Evolutionary conservation across 1,140 invertebrate species (phyloP), one percentile per base, ranked within the genome.

Genomic region (Physella acuta): DNA sequence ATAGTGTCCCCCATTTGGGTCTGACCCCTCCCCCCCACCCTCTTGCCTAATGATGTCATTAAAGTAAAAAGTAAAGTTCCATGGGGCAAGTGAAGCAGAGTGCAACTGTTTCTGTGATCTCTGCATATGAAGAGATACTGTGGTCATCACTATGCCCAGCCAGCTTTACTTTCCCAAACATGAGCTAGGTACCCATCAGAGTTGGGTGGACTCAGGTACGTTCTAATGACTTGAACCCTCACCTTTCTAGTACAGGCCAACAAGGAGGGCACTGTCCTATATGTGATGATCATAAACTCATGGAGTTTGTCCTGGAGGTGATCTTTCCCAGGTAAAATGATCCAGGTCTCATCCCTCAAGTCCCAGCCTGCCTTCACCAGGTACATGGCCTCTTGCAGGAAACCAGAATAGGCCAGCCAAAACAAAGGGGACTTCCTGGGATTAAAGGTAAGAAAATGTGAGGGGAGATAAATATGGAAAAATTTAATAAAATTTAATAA

Each of bases 361-460:
- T 77, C 62, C 76, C 76, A 77, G 26, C 72, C 76, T 55, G 68
- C 71, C n/a, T 68, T 34, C 1, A 75, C 59, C 5, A 77, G 62
- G 39, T 75, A 77, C 26, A 52, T 36, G 1, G 74, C 76, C 16
- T 71, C 67, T 31, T 75, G 67, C 30, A 73, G 62, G 37, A 62
- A 63, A 26, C 72, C 74, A 33, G 59, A 67, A 68, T 74, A 77
- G 4, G 70, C 72, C 36, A 75, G 58, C 74, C 70, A 73, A 71
- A 74, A 77, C 30, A 77, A 52, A 16, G 76, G 74, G 1, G 76
- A 77, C 33, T 77, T 70, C 49, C 75, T 68, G 56, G 34, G 4
- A 55, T 14, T n/a, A 5, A 14, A 14, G 52, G 26, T 20, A 55
- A 28, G 24, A 55, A 5, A n/a, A 55, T 14, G 53, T 8, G 8